Evolutionary conservation across 2,888 invertebrate species (phyloP).

Genomic region (Vandiemenella viatica): DNA sequence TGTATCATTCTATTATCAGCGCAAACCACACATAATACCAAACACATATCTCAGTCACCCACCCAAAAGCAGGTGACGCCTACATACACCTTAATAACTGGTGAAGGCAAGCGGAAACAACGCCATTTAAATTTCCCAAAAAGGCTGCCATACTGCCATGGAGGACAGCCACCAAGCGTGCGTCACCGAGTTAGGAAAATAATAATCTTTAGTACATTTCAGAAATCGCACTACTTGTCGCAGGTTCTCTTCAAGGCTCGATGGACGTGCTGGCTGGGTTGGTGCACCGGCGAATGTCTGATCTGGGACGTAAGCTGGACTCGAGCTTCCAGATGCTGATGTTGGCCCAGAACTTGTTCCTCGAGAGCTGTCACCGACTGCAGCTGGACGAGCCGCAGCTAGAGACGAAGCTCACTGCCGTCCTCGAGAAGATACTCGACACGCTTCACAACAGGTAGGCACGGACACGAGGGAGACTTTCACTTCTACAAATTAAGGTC

Average conservation of each 20-base stretch:
- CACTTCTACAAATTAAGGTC: too few relatives aligned
- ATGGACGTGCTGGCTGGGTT: not conserved
- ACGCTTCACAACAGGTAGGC: slow-evolving; percentile 43
- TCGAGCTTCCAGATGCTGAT: slow-evolving; percentile 41
- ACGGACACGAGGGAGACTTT: not conserved
- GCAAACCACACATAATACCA: too few relatives aligned
- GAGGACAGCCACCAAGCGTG: too few relatives aligned
- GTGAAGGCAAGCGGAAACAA: not conserved
- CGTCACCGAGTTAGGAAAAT: too few relatives aligned
- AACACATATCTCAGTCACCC: too few relatives aligned
- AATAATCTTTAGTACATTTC: too few relatives aligned
- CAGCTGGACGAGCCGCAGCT: slow-evolving; percentile 46
- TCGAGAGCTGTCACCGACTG: slow-evolving; percentile 48
- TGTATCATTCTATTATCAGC: too few relatives aligned
- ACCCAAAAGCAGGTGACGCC: too few relatives aligned
- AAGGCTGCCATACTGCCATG: too few relatives aligned
- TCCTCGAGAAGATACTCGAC: slow-evolving; percentile 45
- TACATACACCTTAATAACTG: too few relatives aligned
- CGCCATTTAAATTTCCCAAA: not conserved
- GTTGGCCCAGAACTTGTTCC: slow-evolving; percentile 44
- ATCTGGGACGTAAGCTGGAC: not conserved
- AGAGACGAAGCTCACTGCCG: slow-evolving; percentile 41
- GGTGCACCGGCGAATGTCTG: not conserved
- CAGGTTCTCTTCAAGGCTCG: not conserved
- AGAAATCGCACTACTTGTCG: too few relatives aligned